Percentiles rank a stretch among this genome's conserved stretches.
Conservation (phyloP, 2,113 vertebrate genomes). For the Romanogobio albipinnatus region DNA sequence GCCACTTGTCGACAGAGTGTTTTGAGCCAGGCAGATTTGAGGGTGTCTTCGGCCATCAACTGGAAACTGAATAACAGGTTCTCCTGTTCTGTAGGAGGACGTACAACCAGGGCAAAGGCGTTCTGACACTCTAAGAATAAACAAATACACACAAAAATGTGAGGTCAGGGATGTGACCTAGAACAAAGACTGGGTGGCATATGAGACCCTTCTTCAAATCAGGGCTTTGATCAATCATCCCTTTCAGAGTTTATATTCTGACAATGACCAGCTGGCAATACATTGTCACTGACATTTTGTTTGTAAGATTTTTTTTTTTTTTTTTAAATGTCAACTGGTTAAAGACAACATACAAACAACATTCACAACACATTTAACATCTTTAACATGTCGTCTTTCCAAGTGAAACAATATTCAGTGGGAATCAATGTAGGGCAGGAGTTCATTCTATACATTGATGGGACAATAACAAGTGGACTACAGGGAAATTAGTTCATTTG, state of each 20-base stretch:
- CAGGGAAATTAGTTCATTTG: conserved; percentile 14
- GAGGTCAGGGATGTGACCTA: neutral
- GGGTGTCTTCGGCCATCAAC: conserved; percentile 85
- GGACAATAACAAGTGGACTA: conserved; percentile 8
- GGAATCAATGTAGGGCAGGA: conserved; percentile 6
- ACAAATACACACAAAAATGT: neutral
- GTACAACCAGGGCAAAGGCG: conserved; percentile 93
- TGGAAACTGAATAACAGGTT: conserved; percentile 97
- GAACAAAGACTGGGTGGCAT: neutral
- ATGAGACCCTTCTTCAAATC: neutral
- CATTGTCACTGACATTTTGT: neutral
- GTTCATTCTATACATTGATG: neutral
- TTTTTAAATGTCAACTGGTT: too few relatives aligned
- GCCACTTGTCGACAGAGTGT: conserved; percentile 92
- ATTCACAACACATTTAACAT: neutral
- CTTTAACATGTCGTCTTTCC: neutral
- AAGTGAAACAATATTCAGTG: neutral
- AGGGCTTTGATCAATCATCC: neutral
- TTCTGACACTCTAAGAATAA: conserved; percentile 86
- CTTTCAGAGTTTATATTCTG: neutral
- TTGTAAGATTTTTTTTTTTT: too few relatives aligned
- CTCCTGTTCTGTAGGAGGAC: conserved; percentile 91
- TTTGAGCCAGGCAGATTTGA: conserved; percentile 89
- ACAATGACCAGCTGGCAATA: neutral
- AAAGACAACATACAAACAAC: neutral